Evolutionary conservation across 53 echinoderm and acorn worm species (phyloP), one percentile per base, ranked within the genome.

Genomic region (Patiria pectinifera): DNA sequence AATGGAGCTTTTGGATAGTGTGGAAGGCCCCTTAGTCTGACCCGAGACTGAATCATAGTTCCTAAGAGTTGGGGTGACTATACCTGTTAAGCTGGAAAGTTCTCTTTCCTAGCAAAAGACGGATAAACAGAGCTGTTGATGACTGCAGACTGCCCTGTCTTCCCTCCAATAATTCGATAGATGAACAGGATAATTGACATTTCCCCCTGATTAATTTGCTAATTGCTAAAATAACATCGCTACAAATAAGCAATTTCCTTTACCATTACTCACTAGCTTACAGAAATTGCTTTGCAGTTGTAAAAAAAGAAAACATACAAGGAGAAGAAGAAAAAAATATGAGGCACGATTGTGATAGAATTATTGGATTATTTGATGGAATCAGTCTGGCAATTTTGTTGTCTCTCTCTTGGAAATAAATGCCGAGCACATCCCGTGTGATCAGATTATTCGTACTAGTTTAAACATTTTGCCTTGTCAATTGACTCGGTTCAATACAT

Each of bases 181-280:
- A 16, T 71, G 81, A 35, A 90, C 24, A 45, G 90, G 90, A 80
- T 90, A 90, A 90, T 90, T 90, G 90, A 90, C 90, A 90, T 90
- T 90, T 90, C 90, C 90, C 82, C 81, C 45, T 22, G 81, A 69
- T 90, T 80, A 62, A 90, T 80, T 59, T 69, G 48, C 45, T 90
- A 90, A 90, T 90, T 90, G 90, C 90, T 90, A 78, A 81, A 90
- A 90, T 90, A 90, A 90, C 90, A 90, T 69, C 63, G 80, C 90
- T 66, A 80, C 90, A 90, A 90, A 90, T 90, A 66, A 90, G 80
- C 80, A 81, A 90, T 90, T 90, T 90, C 90, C 90, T 90, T 66
- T 2, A 21, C 70, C 90, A 90, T 90, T 90, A 80, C 90, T 90
- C 90, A 90, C 46, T 69, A 8, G 79, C 77, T 76, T 46, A 48